A percentile compares a stretch with the other conserved stretches of the same genome.
phyloP scores from a whole-genome alignment of 2,888 invertebrate species.

The Rhaphigaster nebulosa region DNA sequence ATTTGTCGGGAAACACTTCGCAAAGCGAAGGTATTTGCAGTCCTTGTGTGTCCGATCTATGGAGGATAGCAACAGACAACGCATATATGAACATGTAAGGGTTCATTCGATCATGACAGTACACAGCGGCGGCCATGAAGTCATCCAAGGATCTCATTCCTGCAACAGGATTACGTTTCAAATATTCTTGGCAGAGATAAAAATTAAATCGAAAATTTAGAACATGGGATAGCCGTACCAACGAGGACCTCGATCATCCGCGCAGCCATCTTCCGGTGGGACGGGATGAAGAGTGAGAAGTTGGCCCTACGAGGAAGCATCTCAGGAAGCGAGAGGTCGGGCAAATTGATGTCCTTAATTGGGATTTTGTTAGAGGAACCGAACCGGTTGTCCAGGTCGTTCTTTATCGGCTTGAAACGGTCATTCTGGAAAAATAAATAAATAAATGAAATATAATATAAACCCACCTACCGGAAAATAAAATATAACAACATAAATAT shows the following conservation, averaged over 20 bases:
- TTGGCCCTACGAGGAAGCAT: slow-evolving; percentile 75
- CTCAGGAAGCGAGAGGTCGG: slow-evolving; percentile 76
- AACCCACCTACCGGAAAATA: not conserved
- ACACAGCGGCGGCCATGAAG: slow-evolving; percentile 79
- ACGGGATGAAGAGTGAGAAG: slow-evolving; percentile 83
- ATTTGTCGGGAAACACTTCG: slow-evolving; percentile 86
- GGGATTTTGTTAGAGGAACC: slow-evolving; percentile 71
- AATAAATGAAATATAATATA: not conserved
- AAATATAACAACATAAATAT: not conserved
- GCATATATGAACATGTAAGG: slow-evolving; percentile 86
- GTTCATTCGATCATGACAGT: slow-evolving; percentile 81
- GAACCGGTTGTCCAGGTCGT: slow-evolving; percentile 75
- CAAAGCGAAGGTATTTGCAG: slow-evolving; percentile 80
- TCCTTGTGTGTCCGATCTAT: slow-evolving; percentile 80
- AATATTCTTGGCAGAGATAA: not conserved
- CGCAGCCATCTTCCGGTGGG: slow-evolving; percentile 80
- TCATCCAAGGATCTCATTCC: slow-evolving; percentile 81
- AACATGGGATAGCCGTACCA: slow-evolving; percentile 69
- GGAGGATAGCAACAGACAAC: slow-evolving; percentile 81
- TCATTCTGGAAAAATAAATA: slow-evolving; percentile 69
- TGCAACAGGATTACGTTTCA: slow-evolving; percentile 67
- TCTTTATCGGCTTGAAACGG: slow-evolving; percentile 73
- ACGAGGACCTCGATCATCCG: slow-evolving; percentile 79
- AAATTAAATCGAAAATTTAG: not conserved
- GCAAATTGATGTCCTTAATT: slow-evolving; percentile 74